phyloP scores from a whole-genome alignment of 2,113 vertebrate species.

The Lepus americanus region DNA sequence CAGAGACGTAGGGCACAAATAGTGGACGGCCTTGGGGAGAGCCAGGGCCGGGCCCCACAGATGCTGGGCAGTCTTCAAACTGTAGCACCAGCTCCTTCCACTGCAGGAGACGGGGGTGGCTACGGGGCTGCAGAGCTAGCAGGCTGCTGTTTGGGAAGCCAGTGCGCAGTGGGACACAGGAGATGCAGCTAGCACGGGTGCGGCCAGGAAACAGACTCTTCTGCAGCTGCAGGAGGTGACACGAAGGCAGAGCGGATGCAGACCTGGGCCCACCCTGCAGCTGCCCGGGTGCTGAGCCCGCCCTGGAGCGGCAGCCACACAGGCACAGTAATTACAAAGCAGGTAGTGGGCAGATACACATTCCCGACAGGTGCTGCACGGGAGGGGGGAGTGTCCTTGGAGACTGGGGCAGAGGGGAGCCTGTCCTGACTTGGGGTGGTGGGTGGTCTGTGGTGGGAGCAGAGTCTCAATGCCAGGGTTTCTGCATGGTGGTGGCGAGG shows the following conservation, averaged over 20 bases:
- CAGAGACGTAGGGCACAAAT: neutral
- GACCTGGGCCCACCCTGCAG: conserved; percentile 63
- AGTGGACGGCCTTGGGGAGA: conserved; percentile 5
- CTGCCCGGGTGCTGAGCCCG: conserved; percentile 66
- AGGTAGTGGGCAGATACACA: conserved; percentile 21
- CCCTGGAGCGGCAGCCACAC: conserved; percentile 67
- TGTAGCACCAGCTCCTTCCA: conserved; percentile 40
- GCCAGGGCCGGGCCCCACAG: conserved; percentile 35
- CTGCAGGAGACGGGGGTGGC: neutral
- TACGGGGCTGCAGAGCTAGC: neutral
- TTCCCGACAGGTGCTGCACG: neutral
- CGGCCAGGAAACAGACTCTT: conserved; percentile 67
- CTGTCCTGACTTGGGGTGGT: neutral
- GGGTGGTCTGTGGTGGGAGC: neutral
- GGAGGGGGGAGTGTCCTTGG: neutral
- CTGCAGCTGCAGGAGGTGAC: conserved; percentile 69
- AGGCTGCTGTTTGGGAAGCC: neutral
- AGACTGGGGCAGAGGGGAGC: neutral
- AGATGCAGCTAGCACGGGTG: conserved; percentile 58
- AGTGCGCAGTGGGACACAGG: neutral
- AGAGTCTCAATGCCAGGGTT: neutral
- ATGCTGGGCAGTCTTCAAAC: conserved; percentile 45
- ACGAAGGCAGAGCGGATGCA: conserved; percentile 60
- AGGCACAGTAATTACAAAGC: conserved; percentile 61
- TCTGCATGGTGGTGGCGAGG: neutral